Evolutionary conservation across 2,888 invertebrate species (phyloP), one percentile per base, ranked within the genome.

Genomic region (Drosophila hawaiiensis): DNA sequence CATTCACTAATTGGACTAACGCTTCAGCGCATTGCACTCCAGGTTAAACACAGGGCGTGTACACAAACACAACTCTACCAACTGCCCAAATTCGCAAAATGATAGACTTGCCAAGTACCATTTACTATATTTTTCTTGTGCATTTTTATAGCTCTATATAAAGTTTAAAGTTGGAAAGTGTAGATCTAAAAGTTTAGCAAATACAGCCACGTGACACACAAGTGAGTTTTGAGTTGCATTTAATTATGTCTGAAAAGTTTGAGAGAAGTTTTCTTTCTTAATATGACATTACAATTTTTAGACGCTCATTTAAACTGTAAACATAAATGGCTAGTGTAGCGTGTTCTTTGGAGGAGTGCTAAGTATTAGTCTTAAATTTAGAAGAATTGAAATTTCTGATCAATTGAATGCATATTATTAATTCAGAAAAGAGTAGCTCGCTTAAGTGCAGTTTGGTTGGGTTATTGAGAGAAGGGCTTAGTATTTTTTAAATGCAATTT

Each of bases 1-100:
- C 50, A 59, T 63, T 68, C 53, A 54, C 80, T 84, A 85, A 86
- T 84, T 84, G 83, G 83, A 73, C 84, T 83, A 70, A 73, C 69
- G 55, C 71, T 43, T 22, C 33, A 35, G 41, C 60, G 31, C 69
- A 58, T 69, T 61, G 61, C 43, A 59, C 61, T 25, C 58, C 33
- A 33, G 54, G 22, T 50, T 56, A 25, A 31, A 22, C 41, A 25
- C 37, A 39, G 22, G 28, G 4, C 14, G 19, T 52, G 9, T 39
- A 22, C 10, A n/a, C 10, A 14, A 9, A 54, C 41, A 37, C 10
- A 37, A 37, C 25, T 7, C 14, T 33, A 4, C 5, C 25, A 39
- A 25, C 14, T 25, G 39, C 5, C n/a, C 7, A 7, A 10, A 10
- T 6, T 4, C 0, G 0, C 0, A n/a, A 25, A 37, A 3, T 35